Evolutionary conservation across 2,888 invertebrate species (phyloP), one percentile per base, ranked within the genome.

Genomic region (Melitaea athalia): DNA sequence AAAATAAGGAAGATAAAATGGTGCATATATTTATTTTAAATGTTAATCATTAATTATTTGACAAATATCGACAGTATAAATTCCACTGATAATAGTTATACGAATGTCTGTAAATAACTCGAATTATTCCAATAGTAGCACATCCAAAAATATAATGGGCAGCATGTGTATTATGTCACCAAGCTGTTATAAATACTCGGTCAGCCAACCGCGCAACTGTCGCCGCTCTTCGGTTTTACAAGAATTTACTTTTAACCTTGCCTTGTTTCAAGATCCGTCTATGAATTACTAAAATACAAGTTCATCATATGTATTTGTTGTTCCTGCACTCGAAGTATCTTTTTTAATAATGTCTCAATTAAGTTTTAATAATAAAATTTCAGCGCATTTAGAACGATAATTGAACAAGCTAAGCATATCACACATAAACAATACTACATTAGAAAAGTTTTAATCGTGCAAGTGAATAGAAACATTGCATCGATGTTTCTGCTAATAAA

Each of bases 231-330:
- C 85, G 86, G 78, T 80, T 84, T 85, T 81, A 82, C 81, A 79
- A 78, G 80, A 78, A 83, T 85, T 89, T 86, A 83, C 83, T 85
- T 79, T 78, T 79, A 83, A 86, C 91, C 91, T 91, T 90, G 89
- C 75, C 68, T 77, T 80, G 83, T 83, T 83, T 82, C 82, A 49
- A 86, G 83, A 88, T 83, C 49, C 12, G n/a, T 17, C 33, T 55
- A 65, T 14, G 5, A 15, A 38, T 31, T 75, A 81, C 75, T 77
- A 76, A 81, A 78, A 50, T 10, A 7, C 15, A 38, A 38, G 4
- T 11, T 14, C 10, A 3, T 47, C n/a, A 47, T 49, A n/a, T 0
- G 5, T 49, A n/a, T 49, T n/a, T n/a, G 47, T n/a, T 14, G 14
- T 12, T 47, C 14, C n/a, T n/a, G n/a, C 6, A n/a, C 5, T 38